Base-by-base conservation (phyloP, 2,797 vertebrate genomes). In the Melanotaenia trifasciata region DNA sequence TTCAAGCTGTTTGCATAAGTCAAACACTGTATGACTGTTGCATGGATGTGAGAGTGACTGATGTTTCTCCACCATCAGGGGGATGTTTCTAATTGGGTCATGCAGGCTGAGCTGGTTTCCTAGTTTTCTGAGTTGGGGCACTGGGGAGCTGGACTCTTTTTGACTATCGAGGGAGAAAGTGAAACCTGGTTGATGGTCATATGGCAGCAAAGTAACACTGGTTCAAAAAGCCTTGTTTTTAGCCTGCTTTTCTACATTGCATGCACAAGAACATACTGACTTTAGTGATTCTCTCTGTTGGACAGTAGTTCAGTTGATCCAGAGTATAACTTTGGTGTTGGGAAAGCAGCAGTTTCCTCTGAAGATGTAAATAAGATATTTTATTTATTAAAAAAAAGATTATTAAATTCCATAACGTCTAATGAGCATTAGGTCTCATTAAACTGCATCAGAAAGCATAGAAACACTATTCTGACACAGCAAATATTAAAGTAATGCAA, bases 101-200 rank as follows among this genome's bases (percentile, higher is more conserved):
- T 53, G 28, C 38, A 82, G 67, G 79, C 84, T 92, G 91, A 90
- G 83, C 82, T 88, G 89, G 78, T 91, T 90, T 92, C 78, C 84
- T 86, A 85, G 78, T 90, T 91, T 90, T 91, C 83, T 60, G 87
- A 91, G 81, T 70, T 66, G 79, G 24, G 77, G n/a, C 93, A 61
- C 87, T 14, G 47, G 94, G 92, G 94, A 93, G 85, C 90, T 94
- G 94, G 89, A 75, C 94, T 94, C 87, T 67, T 94, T 94, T 72
- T 90, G 81, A 74, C 80, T 89, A n/a, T 78, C 85, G 20, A 70
- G 90, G 85, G 90, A 92, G 57, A 62, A n/a, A 63, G 53, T 62
- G 77, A 62, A 80, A 64, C 60, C 45, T 85, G 79, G 78, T 62
- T 72, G 81, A 74, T 64, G 59, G 54, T 47, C 45, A 45, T 58